Percentiles rank a stretch among this genome's conserved stretches.
Conservation (phyloP, 2,113 vertebrate species). For the Pelobates fuscus region DNA sequence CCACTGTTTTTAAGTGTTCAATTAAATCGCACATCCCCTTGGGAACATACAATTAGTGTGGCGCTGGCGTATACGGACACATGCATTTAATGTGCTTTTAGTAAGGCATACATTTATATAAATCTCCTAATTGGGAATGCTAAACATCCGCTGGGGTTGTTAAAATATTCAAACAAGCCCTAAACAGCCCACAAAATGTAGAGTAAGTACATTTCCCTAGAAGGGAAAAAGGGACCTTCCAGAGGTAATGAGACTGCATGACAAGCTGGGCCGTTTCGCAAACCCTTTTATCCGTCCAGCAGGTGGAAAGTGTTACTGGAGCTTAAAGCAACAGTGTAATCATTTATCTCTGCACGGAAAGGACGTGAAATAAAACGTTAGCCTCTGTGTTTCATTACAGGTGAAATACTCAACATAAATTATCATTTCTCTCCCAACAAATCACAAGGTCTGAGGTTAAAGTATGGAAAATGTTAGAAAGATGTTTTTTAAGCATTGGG, state of each 20-base stretch:
- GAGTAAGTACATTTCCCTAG: constrained; percentile 32
- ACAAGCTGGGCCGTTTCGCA: constrained; percentile 2
- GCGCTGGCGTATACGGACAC: background rate
- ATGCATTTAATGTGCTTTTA: constrained; percentile 43
- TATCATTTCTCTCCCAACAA: background rate
- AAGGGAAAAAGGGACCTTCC: constrained; percentile 44
- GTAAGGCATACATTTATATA: constrained; percentile 18
- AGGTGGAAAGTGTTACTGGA: constrained; percentile 22
- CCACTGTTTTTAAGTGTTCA: constrained; percentile 48
- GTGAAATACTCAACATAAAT: background rate
- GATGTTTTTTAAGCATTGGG: too few species aligned
- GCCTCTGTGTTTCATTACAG: background rate
- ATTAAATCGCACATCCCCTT: constrained; percentile 26
- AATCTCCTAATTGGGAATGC: constrained; percentile 21
- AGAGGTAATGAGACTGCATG: constrained; percentile 10
- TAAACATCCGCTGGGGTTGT: constrained; percentile 30
- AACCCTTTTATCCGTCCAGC: constrained; percentile 9
- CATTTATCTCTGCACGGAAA: constrained; percentile 2
- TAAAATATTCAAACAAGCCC: constrained; percentile 48
- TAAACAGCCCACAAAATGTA: constrained; percentile 36
- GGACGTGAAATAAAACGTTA: background rate
- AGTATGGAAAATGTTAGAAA: background rate
- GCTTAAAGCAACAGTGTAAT: constrained; percentile 1
- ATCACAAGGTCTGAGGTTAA: background rate
- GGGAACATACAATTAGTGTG: constrained; percentile 41